phyloP scores from a whole-genome alignment of 2,888 invertebrate genomes.

The Bugula neritina region DNA sequence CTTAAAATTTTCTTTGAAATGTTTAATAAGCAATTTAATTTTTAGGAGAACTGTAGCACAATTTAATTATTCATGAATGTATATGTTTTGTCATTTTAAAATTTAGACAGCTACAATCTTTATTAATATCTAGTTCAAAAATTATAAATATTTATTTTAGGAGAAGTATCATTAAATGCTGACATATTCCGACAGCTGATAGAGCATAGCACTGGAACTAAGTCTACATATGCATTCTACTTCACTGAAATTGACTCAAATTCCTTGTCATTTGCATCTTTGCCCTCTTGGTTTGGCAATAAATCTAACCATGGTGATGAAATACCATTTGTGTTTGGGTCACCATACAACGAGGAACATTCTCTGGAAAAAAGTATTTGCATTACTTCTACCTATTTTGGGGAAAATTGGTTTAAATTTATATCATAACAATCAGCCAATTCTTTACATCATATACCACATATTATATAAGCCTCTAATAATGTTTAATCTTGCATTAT shows the following conservation, averaged over 20 bases:
- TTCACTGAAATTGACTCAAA: background rate
- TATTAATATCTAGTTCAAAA: too few species aligned
- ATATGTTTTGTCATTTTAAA: background rate
- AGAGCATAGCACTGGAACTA: background rate
- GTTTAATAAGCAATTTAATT: background rate
- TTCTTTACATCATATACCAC: too few species aligned
- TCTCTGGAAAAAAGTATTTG: too few species aligned
- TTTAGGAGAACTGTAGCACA: background rate
- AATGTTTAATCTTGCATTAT: too few species aligned
- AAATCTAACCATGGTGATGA: constrained; percentile 2
- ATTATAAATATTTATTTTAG: background rate
- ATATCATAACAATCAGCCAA: too few species aligned
- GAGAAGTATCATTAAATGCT: background rate
- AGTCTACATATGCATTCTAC: constrained; percentile 10
- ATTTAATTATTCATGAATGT: background rate
- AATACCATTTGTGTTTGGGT: constrained; percentile 13
- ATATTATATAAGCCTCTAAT: too few species aligned
- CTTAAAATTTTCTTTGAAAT: too few species aligned
- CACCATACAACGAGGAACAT: background rate
- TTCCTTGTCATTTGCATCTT: background rate
- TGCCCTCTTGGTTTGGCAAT: background rate
- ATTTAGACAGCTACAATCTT: too few species aligned
- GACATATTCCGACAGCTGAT: background rate
- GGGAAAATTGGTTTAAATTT: too few species aligned
- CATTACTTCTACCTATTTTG: too few species aligned